Evolutionary conservation across 2,797 vertebrate species (phyloP).

Genomic region (Sebastes ruberrimus): DNA sequence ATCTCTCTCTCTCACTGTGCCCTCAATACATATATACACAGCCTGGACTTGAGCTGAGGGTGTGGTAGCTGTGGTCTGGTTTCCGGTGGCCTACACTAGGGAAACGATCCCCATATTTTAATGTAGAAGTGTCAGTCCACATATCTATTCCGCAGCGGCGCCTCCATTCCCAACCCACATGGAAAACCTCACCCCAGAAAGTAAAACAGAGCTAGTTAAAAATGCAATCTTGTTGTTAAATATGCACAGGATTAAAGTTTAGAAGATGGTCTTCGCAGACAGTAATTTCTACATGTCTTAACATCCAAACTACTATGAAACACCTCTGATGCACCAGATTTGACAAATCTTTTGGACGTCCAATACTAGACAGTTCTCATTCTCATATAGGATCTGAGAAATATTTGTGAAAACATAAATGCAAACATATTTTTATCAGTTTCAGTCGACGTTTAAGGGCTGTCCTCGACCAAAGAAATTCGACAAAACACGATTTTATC

Average conservation of each 20-base stretch:
- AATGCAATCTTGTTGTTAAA: background rate
- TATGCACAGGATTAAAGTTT: background rate
- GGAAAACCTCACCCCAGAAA: background rate
- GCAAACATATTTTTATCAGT: background rate
- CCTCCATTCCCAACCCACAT: background rate
- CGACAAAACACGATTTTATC: too few relatives aligned
- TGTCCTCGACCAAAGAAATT: too few relatives aligned
- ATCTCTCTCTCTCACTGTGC: background rate
- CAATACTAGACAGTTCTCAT: background rate
- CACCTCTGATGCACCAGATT: background rate
- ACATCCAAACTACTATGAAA: background rate
- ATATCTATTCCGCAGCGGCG: background rate
- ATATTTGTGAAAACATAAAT: background rate
- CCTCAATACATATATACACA: background rate
- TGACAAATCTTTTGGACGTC: background rate
- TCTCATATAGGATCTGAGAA: background rate
- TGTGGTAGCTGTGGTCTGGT: conserved; percentile 2
- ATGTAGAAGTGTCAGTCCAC: background rate
- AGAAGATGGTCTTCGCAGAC: background rate
- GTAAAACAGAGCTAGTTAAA: background rate
- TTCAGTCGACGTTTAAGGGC: too few relatives aligned
- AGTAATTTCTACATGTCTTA: background rate
- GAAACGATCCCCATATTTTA: background rate
- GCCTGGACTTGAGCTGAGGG: conserved; percentile 1
- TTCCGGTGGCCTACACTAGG: background rate